Conservation (phyloP, 2,888 invertebrate species). For the Pristionchus fissidentatus region DNA sequence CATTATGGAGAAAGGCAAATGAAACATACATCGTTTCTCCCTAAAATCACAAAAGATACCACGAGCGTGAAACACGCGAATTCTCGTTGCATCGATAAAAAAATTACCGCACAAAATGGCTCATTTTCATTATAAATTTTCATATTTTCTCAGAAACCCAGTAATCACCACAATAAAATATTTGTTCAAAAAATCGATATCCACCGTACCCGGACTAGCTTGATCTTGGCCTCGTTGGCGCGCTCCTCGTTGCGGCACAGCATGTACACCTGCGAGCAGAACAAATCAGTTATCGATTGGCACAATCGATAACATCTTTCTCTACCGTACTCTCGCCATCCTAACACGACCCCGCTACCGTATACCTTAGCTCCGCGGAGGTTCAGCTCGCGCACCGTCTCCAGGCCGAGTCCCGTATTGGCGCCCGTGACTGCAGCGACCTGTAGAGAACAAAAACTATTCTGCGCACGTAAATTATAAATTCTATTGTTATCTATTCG, state of each 20-base stretch:
- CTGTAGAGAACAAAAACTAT: slow-evolving; percentile 82
- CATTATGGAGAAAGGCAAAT: too few species aligned
- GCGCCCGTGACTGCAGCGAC: slow-evolving; percentile 81
- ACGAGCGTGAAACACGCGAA: too few species aligned
- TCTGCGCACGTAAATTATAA: too few species aligned
- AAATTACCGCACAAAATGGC: too few species aligned
- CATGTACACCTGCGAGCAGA: slow-evolving; percentile 68
- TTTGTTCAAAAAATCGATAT: slow-evolving; percentile 13
- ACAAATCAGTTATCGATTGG: neutral
- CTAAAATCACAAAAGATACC: too few species aligned
- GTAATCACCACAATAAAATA: too few species aligned
- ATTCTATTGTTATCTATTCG: too few species aligned
- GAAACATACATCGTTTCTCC: too few species aligned
- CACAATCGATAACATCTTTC: neutral
- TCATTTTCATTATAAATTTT: too few species aligned
- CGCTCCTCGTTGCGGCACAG: slow-evolving; percentile 68
- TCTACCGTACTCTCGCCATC: neutral
- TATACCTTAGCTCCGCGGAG: slow-evolving; percentile 69
- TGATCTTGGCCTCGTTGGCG: slow-evolving; percentile 63
- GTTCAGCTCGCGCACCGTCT: slow-evolving; percentile 69
- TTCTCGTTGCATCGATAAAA: too few species aligned
- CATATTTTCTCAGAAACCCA: too few species aligned
- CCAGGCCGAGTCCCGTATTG: slow-evolving; percentile 82
- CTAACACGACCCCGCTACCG: neutral
- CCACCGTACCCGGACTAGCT: slow-evolving; percentile 59